Evolutionary conservation across 2,797 vertebrate genomes (phyloP).

Genomic region (Enteromius afrohamiltoni): DNA sequence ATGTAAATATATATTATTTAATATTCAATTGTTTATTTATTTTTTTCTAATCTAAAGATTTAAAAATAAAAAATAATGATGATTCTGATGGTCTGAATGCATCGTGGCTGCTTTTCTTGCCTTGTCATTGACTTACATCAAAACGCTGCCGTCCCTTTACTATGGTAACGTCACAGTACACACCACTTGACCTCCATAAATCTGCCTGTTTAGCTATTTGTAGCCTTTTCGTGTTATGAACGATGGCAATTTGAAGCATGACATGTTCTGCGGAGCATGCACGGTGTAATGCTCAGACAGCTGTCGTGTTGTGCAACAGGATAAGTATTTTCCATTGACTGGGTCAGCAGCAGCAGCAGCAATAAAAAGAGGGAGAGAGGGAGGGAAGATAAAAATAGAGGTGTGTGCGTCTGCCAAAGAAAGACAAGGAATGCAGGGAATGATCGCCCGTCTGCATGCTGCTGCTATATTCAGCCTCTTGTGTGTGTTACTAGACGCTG

Average conservation of each 20-base stretch:
- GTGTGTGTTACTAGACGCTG: conserved; percentile 9
- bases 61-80: neutral
- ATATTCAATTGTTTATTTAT: neutral
- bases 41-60: neutral
- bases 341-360: conserved; percentile 28
- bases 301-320: conserved; percentile 61
- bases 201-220: conserved; percentile 18
- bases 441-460: conserved; percentile 19
- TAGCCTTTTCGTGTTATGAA: conserved; percentile 47
- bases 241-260: conserved; percentile 49
- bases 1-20: neutral
- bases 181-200: neutral
- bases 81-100: neutral
- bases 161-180: neutral
- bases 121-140: neutral
- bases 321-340: conserved; percentile 57
- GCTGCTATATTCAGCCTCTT: conserved; percentile 27
- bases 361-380: conserved; percentile 33
- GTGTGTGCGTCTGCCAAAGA: conserved; percentile 44
- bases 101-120: neutral
- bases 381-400: conserved; percentile 59
- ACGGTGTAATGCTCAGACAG: conserved; percentile 40
- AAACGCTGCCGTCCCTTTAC: neutral
- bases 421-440: conserved; percentile 45
- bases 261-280: conserved; percentile 20